Conservation (phyloP, 2,888 invertebrate species). For the Pemphredon lugubris region DNA sequence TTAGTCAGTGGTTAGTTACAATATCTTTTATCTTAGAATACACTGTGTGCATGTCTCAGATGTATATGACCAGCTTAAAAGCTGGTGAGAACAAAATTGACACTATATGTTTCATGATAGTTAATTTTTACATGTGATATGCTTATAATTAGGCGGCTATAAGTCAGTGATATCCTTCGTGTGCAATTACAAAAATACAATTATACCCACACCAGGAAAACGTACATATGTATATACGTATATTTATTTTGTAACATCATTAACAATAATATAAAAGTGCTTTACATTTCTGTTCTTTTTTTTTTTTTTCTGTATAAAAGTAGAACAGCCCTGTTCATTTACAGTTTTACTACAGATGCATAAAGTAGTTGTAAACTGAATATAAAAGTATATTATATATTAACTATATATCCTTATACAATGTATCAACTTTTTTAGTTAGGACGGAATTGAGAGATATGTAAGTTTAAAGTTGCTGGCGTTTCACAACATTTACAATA, state of each 20-base stretch:
- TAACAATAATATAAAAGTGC: slow-evolving; percentile 65
- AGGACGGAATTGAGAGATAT: slow-evolving; percentile 63
- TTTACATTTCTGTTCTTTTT: slow-evolving; percentile 59
- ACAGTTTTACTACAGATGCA: slow-evolving; percentile 32
- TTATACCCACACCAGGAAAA: slow-evolving; percentile 42
- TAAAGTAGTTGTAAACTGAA: slow-evolving; percentile 53
- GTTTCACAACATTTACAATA: slow-evolving; percentile 34
- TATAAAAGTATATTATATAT: slow-evolving; percentile 65
- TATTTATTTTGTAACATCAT: slow-evolving; percentile 61
- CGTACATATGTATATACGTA: slow-evolving; percentile 48
- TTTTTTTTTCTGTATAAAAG: slow-evolving; percentile 56
- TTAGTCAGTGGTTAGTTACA: slow-evolving; percentile 63
- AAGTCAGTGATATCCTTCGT: too few relatives aligned
- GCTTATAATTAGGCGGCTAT: slow-evolving; percentile 14
- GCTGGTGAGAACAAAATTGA: too few relatives aligned
- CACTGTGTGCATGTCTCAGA: background rate
- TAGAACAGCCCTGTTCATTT: slow-evolving; percentile 51
- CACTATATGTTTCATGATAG: too few relatives aligned
- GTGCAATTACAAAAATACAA: slow-evolving; percentile 41
- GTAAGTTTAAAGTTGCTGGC: slow-evolving; percentile 32
- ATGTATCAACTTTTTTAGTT: slow-evolving; percentile 46
- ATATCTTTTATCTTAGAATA: slow-evolving; percentile 28
- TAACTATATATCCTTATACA: slow-evolving; percentile 54
- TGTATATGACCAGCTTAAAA: too few relatives aligned
- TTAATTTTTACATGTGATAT: too few relatives aligned